A percentile compares a stretch with the other conserved stretches of the same genome.
These are phyloP conservation scores for Drosophila tripunctata DNA, from an alignment of 2,888 invertebrate species.

Conservation along the genomic window DNA sequence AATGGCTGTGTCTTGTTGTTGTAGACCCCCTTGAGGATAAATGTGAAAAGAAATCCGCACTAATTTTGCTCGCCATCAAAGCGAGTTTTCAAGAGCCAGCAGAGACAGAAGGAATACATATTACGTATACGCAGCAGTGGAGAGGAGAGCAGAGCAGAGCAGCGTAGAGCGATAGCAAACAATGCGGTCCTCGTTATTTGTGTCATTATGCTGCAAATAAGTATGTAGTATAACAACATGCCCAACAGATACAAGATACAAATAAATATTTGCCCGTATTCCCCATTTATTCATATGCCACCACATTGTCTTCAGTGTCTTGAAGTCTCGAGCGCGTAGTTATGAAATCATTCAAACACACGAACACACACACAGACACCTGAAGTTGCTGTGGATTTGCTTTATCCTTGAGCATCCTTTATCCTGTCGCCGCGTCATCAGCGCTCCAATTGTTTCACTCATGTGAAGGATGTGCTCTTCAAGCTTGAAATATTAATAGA, in stretches of 20 bases:
- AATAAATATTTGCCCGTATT: conserved; percentile 21
- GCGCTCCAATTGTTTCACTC: conserved; percentile 78
- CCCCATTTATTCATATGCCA: conserved; percentile 63
- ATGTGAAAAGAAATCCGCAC: conserved; percentile 71
- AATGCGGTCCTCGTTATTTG: conserved; percentile 78
- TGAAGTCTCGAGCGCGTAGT: conserved; percentile 47
- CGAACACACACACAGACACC: conserved; percentile 21
- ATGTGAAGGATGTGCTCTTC: conserved; percentile 75
- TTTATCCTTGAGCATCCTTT: conserved; percentile 32
- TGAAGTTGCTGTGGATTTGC: conserved; percentile 1
- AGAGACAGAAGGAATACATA: conserved; percentile 24
- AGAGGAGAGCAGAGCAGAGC: too few relatives aligned
- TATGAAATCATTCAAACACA: conserved; percentile 73
- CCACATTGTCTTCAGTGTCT: conserved; percentile 46
- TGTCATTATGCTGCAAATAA: conserved; percentile 75
- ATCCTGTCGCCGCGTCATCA: conserved; percentile 58
- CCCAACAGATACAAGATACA: conserved; percentile 30
- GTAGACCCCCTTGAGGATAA: conserved; percentile 55
- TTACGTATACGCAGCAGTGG: conserved; percentile 79
- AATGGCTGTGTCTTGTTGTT: conserved; percentile 50
- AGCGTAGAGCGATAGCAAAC: conserved; percentile 64
- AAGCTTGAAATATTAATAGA: conserved; percentile 82
- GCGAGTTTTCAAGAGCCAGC: conserved; percentile 11
- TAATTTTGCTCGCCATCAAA: conserved; percentile 60
- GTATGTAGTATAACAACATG: conserved; percentile 39